Evolutionary conservation across 2,888 invertebrate genomes (phyloP).

Genomic region (Alcis repandata): DNA sequence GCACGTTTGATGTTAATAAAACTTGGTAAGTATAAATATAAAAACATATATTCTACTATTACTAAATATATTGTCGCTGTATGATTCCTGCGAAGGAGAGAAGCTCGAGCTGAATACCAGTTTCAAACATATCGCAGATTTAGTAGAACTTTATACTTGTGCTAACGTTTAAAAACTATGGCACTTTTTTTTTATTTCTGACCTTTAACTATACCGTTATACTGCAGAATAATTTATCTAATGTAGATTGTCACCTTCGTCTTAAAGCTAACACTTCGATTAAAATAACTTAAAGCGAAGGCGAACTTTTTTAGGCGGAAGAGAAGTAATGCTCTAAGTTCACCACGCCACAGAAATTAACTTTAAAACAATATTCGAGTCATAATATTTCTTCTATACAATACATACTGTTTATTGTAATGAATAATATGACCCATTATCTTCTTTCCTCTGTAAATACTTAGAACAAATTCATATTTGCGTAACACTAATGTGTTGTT

Average conservation of each 20-base stretch:
- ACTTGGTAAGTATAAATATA: too few relatives aligned
- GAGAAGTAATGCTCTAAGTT: slow-evolving; percentile 25
- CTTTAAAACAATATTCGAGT: background rate
- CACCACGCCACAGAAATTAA: slow-evolving; percentile 29
- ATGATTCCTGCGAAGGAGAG: too few relatives aligned
- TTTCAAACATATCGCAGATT: too few relatives aligned
- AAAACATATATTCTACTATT: too few relatives aligned
- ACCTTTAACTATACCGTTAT: slow-evolving; percentile 6
- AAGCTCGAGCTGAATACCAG: too few relatives aligned
- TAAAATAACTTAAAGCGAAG: slow-evolving; percentile 29
- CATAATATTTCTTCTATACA: background rate
- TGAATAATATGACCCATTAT: too few relatives aligned
- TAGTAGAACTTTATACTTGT: too few relatives aligned
- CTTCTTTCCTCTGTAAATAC: too few relatives aligned
- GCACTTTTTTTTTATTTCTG: background rate
- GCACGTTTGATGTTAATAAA: too few relatives aligned
- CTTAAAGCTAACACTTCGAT: slow-evolving; percentile 23
- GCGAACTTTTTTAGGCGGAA: slow-evolving; percentile 29
- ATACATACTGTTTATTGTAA: too few relatives aligned
- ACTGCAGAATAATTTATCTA: background rate
- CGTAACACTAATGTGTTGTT: background rate
- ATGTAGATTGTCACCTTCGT: slow-evolving; percentile 24
- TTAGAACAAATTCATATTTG: background rate
- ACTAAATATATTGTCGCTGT: too few relatives aligned
- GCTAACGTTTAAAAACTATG: too few relatives aligned